Percentiles rank a stretch among this genome's conserved stretches.
phyloP scores from a whole-genome alignment of 2,888 invertebrate genomes.

The Chouioia cunea region DNA sequence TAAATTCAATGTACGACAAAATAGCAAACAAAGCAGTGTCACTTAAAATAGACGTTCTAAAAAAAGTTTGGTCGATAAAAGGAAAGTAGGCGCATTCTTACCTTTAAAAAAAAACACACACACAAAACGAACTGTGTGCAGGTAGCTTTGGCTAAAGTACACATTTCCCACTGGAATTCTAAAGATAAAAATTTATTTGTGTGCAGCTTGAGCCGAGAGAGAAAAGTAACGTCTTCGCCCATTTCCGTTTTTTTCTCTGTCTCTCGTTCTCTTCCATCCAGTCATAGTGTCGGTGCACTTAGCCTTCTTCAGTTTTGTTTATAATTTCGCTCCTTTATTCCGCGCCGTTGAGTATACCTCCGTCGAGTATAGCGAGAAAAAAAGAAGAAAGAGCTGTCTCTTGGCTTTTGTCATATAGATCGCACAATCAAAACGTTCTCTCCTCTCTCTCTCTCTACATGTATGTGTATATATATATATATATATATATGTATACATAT shows the following conservation, averaged over 20 bases:
- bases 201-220: conserved; percentile 9
- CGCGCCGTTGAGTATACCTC: not conserved
- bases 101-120: too few species aligned
- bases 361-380: conserved; percentile 21
- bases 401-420: conserved; percentile 29
- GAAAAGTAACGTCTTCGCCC: conserved; percentile 29
- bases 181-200: conserved; percentile 28
- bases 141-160: conserved; percentile 2
- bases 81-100: not conserved
- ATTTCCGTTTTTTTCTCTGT: conserved; percentile 22
- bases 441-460: too few species aligned
- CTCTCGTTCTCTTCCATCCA: not conserved
- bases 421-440: conserved; percentile 22
- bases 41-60: conserved; percentile 14
- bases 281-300: not conserved
- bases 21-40: not conserved
- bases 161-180: conserved; percentile 17
- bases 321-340: conserved; percentile 21
- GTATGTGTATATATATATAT: conserved; percentile 3
- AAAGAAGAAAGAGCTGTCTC: not conserved
- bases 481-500: too few species aligned
- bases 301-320: not conserved
- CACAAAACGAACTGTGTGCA: not conserved
- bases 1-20: too few species aligned
- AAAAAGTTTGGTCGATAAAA: not conserved